Evolutionary conservation across 2,888 invertebrate genomes (phyloP).

Genomic region (Parnassius apollo): DNA sequence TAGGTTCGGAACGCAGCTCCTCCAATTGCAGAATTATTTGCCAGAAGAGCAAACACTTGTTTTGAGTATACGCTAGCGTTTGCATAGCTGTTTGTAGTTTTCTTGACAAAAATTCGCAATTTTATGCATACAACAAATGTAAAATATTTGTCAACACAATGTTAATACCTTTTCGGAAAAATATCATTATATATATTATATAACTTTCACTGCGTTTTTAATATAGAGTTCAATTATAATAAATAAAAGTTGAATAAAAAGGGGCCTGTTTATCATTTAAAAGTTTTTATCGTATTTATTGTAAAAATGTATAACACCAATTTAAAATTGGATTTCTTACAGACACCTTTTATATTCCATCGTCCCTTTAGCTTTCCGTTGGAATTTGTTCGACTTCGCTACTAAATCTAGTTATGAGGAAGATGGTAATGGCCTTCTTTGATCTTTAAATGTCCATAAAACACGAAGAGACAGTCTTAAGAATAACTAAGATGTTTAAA

Average conservation of each 20-base stretch:
- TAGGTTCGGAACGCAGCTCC: conserved; percentile 8
- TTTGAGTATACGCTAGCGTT: neutral
- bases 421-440: conserved; percentile 1
- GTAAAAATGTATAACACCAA: no score
- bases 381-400: neutral
- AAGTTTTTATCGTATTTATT: no score
- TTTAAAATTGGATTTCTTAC: no score
- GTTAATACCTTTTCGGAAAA: no score
- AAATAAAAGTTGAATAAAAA: no score
- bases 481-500: neutral
- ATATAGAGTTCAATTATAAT: no score
- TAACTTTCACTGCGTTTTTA: no score
- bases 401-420: conserved; percentile 6
- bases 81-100: conserved; percentile 9
- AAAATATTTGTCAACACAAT: neutral
- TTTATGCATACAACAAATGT: conserved; percentile 2
- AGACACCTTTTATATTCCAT: neutral
- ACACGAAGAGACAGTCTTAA: conserved; percentile 2
- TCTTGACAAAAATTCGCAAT: conserved; percentile 4
- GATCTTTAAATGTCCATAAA: conserved; percentile 7
- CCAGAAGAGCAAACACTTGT: conserved; percentile 18
- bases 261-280: no score
- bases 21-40: conserved; percentile 19
- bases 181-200: no score
- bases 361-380: neutral